phyloP scores from a whole-genome alignment of 2,888 invertebrate species.

The Teleiodes luculella region DNA sequence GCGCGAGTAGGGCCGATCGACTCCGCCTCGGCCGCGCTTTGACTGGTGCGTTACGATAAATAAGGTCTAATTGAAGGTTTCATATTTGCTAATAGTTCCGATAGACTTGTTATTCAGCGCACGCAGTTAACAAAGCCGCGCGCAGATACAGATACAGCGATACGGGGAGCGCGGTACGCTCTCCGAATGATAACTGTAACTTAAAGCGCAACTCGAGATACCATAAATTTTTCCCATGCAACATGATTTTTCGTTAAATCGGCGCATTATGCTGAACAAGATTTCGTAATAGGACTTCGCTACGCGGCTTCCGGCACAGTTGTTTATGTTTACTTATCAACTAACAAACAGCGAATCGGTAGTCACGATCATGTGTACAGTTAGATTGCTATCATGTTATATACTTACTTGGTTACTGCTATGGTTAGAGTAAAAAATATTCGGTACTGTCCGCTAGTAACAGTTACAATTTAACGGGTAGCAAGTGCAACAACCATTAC shows the following conservation, averaged over 20 bases:
- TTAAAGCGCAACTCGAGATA: slow-evolving; percentile 37
- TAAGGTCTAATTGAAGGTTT: slow-evolving; percentile 54
- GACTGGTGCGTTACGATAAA: slow-evolving; percentile 35
- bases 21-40: slow-evolving; percentile 21
- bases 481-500: slow-evolving; percentile 10
- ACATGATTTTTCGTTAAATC: slow-evolving; percentile 54
- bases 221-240: slow-evolving; percentile 57
- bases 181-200: slow-evolving; percentile 61
- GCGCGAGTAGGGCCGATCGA: slow-evolving; percentile 19
- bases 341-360: slow-evolving; percentile 53
- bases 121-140: slow-evolving; percentile 71
- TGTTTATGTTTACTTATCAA: slow-evolving; percentile 50
- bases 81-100: slow-evolving; percentile 66
- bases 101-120: slow-evolving; percentile 67
- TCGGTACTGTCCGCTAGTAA: slow-evolving; percentile 13
- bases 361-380: slow-evolving; percentile 54
- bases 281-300: slow-evolving; percentile 30
- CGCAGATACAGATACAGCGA: slow-evolving; percentile 56
- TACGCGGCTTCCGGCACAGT: slow-evolving; percentile 38
- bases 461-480: background rate
- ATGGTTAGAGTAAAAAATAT: slow-evolving; percentile 18
- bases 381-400: slow-evolving; percentile 40
- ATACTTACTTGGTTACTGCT: slow-evolving; percentile 10
- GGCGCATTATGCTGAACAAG: slow-evolving; percentile 40
- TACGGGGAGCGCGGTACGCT: slow-evolving; percentile 51